phyloP scores from a whole-genome alignment of 2,113 vertebrate genomes.

The Percina caprodes region DNA sequence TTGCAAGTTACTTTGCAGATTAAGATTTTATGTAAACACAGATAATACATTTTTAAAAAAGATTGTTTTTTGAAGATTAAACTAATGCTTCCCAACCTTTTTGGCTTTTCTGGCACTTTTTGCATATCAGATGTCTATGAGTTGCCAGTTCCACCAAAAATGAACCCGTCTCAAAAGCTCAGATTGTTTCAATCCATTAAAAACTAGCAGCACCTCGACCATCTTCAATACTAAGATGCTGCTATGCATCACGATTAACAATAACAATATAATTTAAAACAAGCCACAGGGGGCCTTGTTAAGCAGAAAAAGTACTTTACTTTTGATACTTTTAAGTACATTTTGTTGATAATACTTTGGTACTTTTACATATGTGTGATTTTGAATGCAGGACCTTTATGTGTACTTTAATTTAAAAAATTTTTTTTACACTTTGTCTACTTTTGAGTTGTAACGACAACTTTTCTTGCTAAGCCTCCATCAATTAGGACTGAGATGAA shows the following conservation, averaged over 20 bases:
- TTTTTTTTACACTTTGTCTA: not conserved
- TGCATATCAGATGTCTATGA: not conserved
- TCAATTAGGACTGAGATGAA: slow-evolving; percentile 4
- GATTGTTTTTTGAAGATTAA: not conserved
- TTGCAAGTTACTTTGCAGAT: not conserved
- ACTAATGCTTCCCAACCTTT: no score
- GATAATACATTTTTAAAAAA: not conserved
- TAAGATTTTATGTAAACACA: not conserved
- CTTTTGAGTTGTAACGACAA: not conserved
- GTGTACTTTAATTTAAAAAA: not conserved
- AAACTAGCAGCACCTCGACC: not conserved
- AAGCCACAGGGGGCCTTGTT: not conserved
- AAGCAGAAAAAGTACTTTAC: not conserved
- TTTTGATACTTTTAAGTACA: no score
- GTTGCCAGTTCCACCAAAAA: not conserved
- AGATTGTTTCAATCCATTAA: not conserved
- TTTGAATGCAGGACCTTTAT: not conserved
- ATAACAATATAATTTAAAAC: not conserved
- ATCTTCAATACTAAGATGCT: not conserved
- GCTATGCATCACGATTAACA: not conserved
- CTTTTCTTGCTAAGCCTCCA: slow-evolving; percentile 7
- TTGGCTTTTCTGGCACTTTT: no score
- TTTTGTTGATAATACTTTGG: not conserved
- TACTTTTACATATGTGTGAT: not conserved
- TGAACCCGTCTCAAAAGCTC: not conserved